A percentile compares a stretch with the other conserved stretches of the same genome.
Conservation (phyloP, 2,113 vertebrate species). For the Alligator mississippiensis region DNA sequence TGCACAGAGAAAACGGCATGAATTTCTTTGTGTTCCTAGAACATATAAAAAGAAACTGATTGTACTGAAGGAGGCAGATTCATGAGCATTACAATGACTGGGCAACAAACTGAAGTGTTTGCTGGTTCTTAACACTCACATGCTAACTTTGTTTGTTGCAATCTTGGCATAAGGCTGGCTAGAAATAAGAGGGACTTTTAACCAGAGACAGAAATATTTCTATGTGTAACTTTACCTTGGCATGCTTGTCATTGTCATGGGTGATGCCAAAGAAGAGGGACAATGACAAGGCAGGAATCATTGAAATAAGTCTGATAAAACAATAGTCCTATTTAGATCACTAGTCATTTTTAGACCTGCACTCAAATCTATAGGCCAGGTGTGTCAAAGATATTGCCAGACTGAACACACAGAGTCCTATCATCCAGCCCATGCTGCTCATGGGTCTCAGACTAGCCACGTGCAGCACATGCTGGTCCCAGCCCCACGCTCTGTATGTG, state of each 20-base stretch:
- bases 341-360: background rate
- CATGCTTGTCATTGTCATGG: background rate
- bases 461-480: too few relatives aligned
- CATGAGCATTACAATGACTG: slow-evolving; percentile 32
- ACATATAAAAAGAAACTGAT: background rate
- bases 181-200: background rate
- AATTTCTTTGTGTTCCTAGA: slow-evolving; percentile 23
- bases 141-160: background rate
- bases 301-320: slow-evolving; percentile 3
- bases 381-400: background rate
- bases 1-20: background rate
- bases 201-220: background rate
- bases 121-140: background rate
- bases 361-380: background rate
- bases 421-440: too few relatives aligned
- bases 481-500: too few relatives aligned
- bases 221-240: background rate
- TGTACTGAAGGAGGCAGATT: background rate
- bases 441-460: too few relatives aligned
- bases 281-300: background rate
- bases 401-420: background rate
- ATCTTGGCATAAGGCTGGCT: background rate
- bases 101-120: background rate
- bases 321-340: background rate
- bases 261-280: background rate